Base-by-base conservation (phyloP, 2,797 vertebrate genomes). In the Smutsia gigantea region DNA sequence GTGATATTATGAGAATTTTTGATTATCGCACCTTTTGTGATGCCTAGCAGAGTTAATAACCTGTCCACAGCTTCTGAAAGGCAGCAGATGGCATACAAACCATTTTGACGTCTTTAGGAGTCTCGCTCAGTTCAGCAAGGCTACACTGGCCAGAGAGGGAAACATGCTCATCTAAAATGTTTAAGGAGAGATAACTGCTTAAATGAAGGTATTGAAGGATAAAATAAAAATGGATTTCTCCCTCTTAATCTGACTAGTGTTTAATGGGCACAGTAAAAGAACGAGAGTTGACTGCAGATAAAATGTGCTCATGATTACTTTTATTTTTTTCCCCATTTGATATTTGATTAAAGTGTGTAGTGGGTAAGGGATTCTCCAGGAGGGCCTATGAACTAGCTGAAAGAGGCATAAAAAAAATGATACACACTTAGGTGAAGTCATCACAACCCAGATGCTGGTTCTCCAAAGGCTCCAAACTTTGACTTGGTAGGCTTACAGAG, bases 1-100 rank as follows among this genome's bases (percentile, higher is more conserved):
- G 46, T 63, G 55, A 92, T 63, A 18, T 29, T 94, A 19, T 95
- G 27, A 75, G 27, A 87, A 79, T 92, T 78, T 95, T 85, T 93
- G 55, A 61, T 86, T 82, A 10, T 25, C 23, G 39, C 6, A 15
- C 79, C 5, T 68, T 93, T 75, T 90, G 71, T 85, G 25, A 31
- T 59, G 34, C 39, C 19, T 17, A 49, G 19, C 66, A 68, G 63
- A 87, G 63, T 90, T 85, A 91, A 75, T 90, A n/a, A 86, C 37
- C 46, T 69, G 14, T 72, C 74, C 49, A 77, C 64, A 90, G 57
- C 63, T 37, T 46, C 51, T 25, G 4, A 84, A 94, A 82, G 18
- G 13, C 14, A 79, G 21, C 11, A 77, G n/a, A 86, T 77, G 31
- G 63, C 21, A 61, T 82, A 29, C n/a, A 87, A 72, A 78, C 7